Percentiles rank a stretch among this genome's conserved stretches.
Conservation (phyloP, 2,888 invertebrate species). For the Troides helena region DNA sequence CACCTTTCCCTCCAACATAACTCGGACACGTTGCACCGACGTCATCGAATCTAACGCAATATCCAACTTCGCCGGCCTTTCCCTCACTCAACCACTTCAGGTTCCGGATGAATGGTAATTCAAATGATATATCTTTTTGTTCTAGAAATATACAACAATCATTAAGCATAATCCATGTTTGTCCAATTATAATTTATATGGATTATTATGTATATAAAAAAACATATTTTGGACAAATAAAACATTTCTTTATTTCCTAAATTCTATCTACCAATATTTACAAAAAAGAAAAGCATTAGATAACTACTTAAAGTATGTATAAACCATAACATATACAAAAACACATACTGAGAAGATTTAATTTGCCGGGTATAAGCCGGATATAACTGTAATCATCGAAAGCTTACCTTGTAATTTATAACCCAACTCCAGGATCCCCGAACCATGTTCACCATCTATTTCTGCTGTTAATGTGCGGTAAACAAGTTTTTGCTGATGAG, state of each 20-base stretch:
- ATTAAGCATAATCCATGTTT: neutral
- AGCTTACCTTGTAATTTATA: constrained; percentile 52
- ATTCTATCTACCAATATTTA: too few species aligned
- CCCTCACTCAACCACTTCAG: constrained; percentile 50
- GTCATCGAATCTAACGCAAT: constrained; percentile 69
- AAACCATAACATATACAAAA: too few species aligned
- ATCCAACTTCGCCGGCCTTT: constrained; percentile 49
- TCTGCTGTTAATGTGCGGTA: constrained; percentile 50
- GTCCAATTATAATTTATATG: too few species aligned
- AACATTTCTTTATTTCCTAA: too few species aligned
- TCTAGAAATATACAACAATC: constrained; percentile 30
- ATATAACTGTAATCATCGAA: too few species aligned
- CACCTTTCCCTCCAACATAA: constrained; percentile 89
- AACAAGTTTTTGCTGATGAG: constrained; percentile 49
- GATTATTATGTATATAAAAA: too few species aligned
- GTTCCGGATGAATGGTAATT: constrained; percentile 41
- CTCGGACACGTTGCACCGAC: constrained; percentile 73
- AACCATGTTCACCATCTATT: constrained; percentile 56
- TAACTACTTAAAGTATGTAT: too few species aligned
- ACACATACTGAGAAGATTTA: too few species aligned
- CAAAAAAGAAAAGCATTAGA: too few species aligned
- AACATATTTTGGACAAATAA: too few species aligned
- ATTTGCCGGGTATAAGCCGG: too few species aligned
- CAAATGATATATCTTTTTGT: constrained; percentile 37
- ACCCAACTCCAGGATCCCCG: constrained; percentile 59